These are phyloP conservation scores for Altica lythri DNA, from an alignment of 2,888 invertebrate species.

Conservation along the genomic window DNA sequence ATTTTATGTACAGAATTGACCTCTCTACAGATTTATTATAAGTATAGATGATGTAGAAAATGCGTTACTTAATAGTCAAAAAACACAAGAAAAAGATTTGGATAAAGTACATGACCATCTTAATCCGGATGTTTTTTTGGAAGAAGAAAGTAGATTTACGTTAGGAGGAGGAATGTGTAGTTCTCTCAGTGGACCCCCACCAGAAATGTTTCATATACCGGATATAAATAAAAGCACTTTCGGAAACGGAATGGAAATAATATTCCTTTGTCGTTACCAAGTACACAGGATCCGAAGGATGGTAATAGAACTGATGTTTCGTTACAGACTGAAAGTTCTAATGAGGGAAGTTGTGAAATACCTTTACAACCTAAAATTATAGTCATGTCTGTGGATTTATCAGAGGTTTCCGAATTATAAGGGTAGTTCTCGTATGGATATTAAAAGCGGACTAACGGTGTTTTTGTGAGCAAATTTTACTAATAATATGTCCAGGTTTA, in stretches of 20 bases:
- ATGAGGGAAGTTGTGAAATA: conserved; percentile 54
- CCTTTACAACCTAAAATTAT: conserved; percentile 55
- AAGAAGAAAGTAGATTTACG: conserved; percentile 50
- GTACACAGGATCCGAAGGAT: conserved; percentile 37
- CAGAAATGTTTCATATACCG: conserved; percentile 54
- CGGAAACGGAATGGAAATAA: conserved; percentile 21
- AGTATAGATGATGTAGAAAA: conserved; percentile 59
- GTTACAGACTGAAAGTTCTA: conserved; percentile 43
- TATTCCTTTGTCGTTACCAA: conserved; percentile 27
- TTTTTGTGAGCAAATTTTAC: not conserved
- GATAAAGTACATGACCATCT: conserved; percentile 3
- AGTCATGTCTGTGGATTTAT: conserved; percentile 33
- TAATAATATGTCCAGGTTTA: not conserved
- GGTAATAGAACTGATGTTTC: conserved; percentile 32
- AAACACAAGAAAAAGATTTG: not conserved
- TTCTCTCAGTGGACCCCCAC: conserved; percentile 57
- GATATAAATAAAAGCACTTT: conserved; percentile 29
- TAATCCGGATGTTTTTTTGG: not conserved
- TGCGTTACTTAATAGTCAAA: conserved; percentile 1
- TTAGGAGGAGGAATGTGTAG: conserved; percentile 54
- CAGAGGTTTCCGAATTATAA: conserved; percentile 24
- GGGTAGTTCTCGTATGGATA: not conserved
- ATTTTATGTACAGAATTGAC: too few species aligned
- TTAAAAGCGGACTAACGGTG: not conserved
- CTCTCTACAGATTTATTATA: too few species aligned